Conservation (phyloP, 2,113 vertebrate genomes). For the Aegotheles bennettii region DNA sequence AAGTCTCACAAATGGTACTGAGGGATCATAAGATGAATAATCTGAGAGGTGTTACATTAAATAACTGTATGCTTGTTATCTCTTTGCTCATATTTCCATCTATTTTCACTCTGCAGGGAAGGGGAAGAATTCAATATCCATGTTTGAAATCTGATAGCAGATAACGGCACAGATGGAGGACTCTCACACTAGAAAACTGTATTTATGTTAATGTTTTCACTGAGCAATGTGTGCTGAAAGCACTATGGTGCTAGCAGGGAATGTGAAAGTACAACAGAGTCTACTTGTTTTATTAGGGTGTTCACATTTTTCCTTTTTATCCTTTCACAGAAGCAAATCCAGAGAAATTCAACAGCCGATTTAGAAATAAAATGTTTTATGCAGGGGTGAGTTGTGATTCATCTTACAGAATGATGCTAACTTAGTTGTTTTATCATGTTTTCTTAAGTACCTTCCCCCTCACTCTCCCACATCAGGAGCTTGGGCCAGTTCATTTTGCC, state of each 20-base stretch:
- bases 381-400: conserved; percentile 85
- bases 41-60: background rate
- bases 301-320: conserved; percentile 1
- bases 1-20: background rate
- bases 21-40: background rate
- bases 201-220: background rate
- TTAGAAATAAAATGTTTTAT: conserved; percentile 98
- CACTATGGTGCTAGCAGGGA: background rate
- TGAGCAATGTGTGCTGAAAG: background rate
- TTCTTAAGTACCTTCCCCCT: background rate
- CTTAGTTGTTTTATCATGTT: background rate
- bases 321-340: conserved; percentile 89
- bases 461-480: background rate
- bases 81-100: background rate
- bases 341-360: conserved; percentile 96
- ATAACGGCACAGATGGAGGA: background rate
- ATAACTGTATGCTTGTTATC: background rate
- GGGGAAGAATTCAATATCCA: background rate
- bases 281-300: background rate
- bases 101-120: background rate
- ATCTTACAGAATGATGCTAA: background rate
- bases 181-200: background rate
- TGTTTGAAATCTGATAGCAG: background rate
- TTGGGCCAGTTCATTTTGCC: background rate
- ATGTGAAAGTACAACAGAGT: background rate